A percentile compares a stretch with the other conserved stretches of the same genome.
Conservation (phyloP, 2,888 invertebrate species). For the Cerastis leucographa region DNA sequence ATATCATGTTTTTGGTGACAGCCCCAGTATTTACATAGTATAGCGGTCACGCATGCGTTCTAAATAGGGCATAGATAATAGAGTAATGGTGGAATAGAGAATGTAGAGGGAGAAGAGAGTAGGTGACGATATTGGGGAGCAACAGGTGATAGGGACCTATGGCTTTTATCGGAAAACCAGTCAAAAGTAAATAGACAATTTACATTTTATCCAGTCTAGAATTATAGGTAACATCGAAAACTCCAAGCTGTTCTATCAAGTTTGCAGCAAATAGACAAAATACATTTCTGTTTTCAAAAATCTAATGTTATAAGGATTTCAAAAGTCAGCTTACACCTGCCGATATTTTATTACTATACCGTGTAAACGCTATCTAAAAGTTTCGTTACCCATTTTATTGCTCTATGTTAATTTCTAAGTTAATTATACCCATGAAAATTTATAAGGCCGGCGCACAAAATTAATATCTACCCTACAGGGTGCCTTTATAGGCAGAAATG, state of each 20-base stretch:
- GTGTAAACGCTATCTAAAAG: conserved; percentile 88
- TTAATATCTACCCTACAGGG: conserved; percentile 85
- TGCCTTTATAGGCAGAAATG: conserved; percentile 82
- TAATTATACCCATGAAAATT: conserved; percentile 90
- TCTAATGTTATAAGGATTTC: conserved; percentile 38
- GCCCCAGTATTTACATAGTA: conserved; percentile 42
- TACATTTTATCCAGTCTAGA: background rate
- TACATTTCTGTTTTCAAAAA: background rate
- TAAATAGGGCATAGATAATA: background rate
- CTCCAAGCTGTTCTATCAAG: background rate
- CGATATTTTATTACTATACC: conserved; percentile 81
- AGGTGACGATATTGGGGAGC: background rate
- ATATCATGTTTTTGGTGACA: conserved; percentile 39
- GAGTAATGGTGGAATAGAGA: background rate
- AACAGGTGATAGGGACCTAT: background rate
- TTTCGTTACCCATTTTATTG: conserved; percentile 89
- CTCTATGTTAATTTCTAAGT: conserved; percentile 90
- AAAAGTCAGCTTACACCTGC: conserved; percentile 80
- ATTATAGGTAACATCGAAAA: background rate
- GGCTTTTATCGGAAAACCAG: accelerated
- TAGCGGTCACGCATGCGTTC: conserved; percentile 40
- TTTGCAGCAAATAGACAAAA: background rate
- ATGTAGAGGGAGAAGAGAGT: too few relatives aligned
- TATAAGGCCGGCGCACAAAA: conserved; percentile 86
- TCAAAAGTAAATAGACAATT: background rate